Evolutionary conservation across 2,888 invertebrate species (phyloP).

Genomic region (Meliscaeva auricollis): DNA sequence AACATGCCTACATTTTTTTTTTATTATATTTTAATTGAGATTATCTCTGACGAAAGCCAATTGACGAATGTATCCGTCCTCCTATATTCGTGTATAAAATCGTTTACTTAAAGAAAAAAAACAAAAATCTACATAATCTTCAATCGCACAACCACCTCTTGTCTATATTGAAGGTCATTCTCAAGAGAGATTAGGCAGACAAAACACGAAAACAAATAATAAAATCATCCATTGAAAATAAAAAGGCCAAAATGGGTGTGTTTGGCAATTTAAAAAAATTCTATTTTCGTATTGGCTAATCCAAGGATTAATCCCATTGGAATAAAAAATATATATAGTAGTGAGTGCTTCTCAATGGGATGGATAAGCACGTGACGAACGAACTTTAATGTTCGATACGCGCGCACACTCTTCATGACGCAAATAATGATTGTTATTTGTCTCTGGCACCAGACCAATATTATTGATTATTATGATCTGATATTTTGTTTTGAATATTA

Average conservation of each 20-base stretch:
- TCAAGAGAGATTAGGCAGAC: slow-evolving; percentile 24
- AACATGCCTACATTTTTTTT: not conserved
- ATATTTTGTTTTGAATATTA: not conserved
- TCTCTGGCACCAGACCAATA: slow-evolving; percentile 40
- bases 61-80: not conserved
- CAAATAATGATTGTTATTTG: slow-evolving; percentile 55
- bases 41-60: slow-evolving; percentile 23
- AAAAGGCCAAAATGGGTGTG: slow-evolving; percentile 65
- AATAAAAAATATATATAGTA: not conserved
- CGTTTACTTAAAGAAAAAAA: not conserved
- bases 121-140: slow-evolving; percentile 20
- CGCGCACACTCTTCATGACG: slow-evolving; percentile 40
- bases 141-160: slow-evolving; percentile 3
- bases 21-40: not conserved
- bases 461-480: not conserved
- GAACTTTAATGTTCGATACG: not conserved
- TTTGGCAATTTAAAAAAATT: slow-evolving; percentile 44
- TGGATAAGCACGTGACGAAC: slow-evolving; percentile 30
- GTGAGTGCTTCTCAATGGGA: not conserved
- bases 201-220: slow-evolving; percentile 49
- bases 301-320: slow-evolving; percentile 56
- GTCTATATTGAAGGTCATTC: slow-evolving; percentile 16
- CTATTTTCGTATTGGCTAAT: slow-evolving; percentile 60
- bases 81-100: too few species aligned
- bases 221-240: slow-evolving; percentile 8